Base-by-base conservation (phyloP, 2,888 invertebrate species). In the Archips xylosteana region DNA sequence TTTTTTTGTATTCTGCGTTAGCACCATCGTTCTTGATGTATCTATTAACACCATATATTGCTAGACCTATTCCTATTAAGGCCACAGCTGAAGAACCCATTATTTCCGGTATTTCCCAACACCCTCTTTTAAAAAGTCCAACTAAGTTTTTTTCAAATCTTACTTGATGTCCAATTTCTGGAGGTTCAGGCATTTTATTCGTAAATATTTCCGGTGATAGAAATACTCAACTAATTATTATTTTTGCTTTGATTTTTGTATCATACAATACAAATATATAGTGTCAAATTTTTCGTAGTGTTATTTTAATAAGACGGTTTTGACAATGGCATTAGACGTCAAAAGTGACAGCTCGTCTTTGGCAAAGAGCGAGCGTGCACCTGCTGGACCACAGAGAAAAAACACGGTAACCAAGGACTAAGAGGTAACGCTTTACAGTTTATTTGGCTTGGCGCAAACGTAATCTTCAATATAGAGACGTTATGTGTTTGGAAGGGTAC, bases 81-180 rank as follows among this genome's bases (percentile, higher is more conserved):
- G 91, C 96, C 78, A 95, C 77, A 15, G 88, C 89, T 0, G 91
- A 80, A 54, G 95, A 92, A 47, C 91, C 95, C 74, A 96, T 89
- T 61, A 96, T 87, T 82, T 96, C 96, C 2, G 96, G 96, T 74
- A 96, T 94, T 86, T 96, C 95, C 83, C 95, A 89, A 95, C 96
- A 76, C 3, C 69, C 77, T 51, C 70, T 73, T 61, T 71, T 57
- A n/a, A 75, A 74, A 39, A 74, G 66, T 0, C 76, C 76, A 2
- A 70, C 13, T 34, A 71, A 36, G 4, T 66, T 72, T 13, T 76
- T 76, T 0, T 60, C 32, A 63, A 76, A 76, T 57, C 49, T 74
- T 6, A 76, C 70, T 71, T 74, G 68, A 63, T 75, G 75, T 0
- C 74, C 73, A 59, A 76, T 75, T 69, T 70, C 75, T 63, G 63